phyloP scores from a whole-genome alignment of 1,140 invertebrate genomes.

The Drosophila lacteicornis region DNA sequence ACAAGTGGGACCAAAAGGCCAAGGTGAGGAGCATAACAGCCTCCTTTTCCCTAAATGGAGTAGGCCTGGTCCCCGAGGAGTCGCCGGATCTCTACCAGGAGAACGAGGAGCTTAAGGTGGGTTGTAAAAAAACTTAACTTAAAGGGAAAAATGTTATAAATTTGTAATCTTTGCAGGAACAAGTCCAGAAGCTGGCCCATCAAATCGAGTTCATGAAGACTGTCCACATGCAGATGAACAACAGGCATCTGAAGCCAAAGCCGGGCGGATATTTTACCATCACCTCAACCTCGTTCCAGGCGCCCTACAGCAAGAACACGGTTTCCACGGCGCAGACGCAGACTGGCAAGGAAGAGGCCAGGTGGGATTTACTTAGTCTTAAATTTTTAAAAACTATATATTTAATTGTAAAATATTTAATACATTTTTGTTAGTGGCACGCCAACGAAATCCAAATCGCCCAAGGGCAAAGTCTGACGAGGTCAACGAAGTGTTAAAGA shows the following conservation, averaged over 20 bases:
- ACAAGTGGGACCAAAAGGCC: conserved; percentile 93
- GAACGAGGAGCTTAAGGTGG: conserved; percentile 95
- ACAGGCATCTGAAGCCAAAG: conserved; percentile 93
- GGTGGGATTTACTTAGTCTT: background rate
- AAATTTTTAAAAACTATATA: background rate
- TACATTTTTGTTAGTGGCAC: conserved; percentile 56
- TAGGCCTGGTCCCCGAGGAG: conserved; percentile 91
- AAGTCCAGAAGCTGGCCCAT: conserved; percentile 94
- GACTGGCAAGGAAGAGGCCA: conserved; percentile 68
- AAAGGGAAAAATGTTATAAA: too few relatives aligned
- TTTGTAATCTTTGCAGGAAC: conserved; percentile 87
- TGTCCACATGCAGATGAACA: conserved; percentile 96
- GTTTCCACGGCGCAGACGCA: conserved; percentile 81
- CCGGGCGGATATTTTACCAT: conserved; percentile 91
- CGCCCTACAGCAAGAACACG: conserved; percentile 78
- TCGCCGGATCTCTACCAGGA: conserved; percentile 94
- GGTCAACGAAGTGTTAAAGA: conserved; percentile 84
- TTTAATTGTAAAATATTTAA: background rate
- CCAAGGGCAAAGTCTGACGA: conserved; percentile 84
- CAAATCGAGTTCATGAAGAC: conserved; percentile 97
- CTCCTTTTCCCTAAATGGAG: conserved; percentile 93
- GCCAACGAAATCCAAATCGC: conserved; percentile 75
- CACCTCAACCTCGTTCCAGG: conserved; percentile 85
- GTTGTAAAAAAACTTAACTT: background rate
- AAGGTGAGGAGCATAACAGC: conserved; percentile 92